These are phyloP conservation scores for Serinus canaria DNA, from an alignment of 2,113 vertebrate species.

Conservation along the genomic window DNA sequence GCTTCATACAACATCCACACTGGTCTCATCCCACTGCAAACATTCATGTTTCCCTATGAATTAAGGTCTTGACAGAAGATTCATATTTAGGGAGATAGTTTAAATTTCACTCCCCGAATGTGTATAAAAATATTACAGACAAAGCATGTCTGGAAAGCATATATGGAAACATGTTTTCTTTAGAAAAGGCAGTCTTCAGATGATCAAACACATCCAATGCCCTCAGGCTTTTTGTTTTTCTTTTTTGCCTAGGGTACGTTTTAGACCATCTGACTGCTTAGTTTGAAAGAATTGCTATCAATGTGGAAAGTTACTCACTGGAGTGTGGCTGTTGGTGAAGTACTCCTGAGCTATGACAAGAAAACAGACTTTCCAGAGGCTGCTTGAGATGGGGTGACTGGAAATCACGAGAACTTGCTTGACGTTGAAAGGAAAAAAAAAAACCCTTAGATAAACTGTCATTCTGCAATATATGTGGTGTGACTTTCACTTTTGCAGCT, in stretches of 20 bases:
- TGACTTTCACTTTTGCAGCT: conserved; percentile 5
- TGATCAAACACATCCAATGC: background rate
- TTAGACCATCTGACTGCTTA: background rate
- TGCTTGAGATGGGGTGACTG: background rate
- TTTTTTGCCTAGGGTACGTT: background rate
- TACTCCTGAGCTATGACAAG: background rate
- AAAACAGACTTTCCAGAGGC: background rate
- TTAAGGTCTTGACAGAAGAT: background rate
- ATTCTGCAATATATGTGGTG: background rate
- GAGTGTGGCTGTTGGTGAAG: background rate
- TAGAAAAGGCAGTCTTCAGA: background rate
- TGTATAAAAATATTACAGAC: background rate
- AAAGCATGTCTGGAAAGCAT: background rate
- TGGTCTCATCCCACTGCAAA: background rate
- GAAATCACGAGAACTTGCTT: background rate
- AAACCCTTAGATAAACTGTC: background rate
- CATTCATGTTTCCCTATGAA: background rate
- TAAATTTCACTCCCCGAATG: background rate
- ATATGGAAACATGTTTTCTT: background rate
- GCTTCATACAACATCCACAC: background rate
- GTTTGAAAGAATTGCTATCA: background rate
- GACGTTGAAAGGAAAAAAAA: background rate
- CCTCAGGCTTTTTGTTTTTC: background rate
- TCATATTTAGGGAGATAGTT: background rate
- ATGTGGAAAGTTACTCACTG: background rate